Conservation (phyloP, 2,797 vertebrate genomes). For the Lindbergichthys nudifrons region DNA sequence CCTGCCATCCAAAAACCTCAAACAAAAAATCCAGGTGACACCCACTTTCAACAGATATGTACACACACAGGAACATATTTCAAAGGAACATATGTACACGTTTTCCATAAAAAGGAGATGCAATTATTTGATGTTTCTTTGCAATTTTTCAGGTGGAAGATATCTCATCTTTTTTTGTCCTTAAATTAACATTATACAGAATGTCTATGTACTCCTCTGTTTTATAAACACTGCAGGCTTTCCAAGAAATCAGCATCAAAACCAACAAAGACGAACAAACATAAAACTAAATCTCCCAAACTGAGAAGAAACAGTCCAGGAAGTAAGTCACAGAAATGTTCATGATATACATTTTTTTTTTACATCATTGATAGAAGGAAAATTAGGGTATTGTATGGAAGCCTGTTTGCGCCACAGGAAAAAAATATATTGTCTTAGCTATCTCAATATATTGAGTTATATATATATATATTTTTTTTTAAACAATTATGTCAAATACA, state of each 20-base stretch:
- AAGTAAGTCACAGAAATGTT: constrained; percentile 7
- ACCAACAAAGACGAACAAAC: constrained; percentile 36
- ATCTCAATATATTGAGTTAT: too few relatives aligned
- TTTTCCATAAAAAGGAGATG: background rate
- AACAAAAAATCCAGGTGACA: constrained; percentile 40
- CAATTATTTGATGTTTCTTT: background rate
- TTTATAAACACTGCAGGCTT: constrained; percentile 19
- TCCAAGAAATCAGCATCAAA: constrained; percentile 33
- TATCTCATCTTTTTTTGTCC: background rate
- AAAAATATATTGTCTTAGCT: too few relatives aligned
- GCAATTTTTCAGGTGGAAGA: background rate
- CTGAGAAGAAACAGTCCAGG: background rate
- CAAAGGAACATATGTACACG: background rate
- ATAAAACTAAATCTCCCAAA: background rate
- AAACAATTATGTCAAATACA: too few relatives aligned
- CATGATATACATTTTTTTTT: background rate
- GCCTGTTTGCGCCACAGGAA: too few relatives aligned
- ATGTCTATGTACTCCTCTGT: background rate
- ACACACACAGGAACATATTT: background rate
- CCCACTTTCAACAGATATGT: background rate
- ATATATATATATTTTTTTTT: too few relatives aligned
- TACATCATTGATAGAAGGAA: background rate
- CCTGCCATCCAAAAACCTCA: constrained; percentile 54
- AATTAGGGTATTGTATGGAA: background rate
- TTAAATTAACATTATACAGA: background rate